Conservation (phyloP, 2,888 invertebrate genomes). For the Latrodectus hesperus region DNA sequence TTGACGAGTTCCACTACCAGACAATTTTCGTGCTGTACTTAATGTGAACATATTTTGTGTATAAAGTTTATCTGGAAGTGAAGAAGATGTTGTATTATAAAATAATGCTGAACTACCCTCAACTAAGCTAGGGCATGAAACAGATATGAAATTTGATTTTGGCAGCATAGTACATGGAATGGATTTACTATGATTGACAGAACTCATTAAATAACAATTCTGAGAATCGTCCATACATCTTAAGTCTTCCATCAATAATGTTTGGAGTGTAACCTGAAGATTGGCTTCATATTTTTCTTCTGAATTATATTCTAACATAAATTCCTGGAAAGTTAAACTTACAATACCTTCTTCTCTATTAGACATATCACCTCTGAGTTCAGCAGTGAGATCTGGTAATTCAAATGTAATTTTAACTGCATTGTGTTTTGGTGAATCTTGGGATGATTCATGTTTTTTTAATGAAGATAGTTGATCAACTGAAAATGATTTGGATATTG, state of each 20-base stretch:
- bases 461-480: slow-evolving; percentile 20
- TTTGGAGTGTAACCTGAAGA: slow-evolving; percentile 86
- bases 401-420: slow-evolving; percentile 48
- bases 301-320: slow-evolving; percentile 83
- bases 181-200: slow-evolving; percentile 33
- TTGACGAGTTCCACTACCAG: slow-evolving; percentile 8
- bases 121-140: slow-evolving; percentile 86
- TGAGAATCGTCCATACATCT: slow-evolving; percentile 81
- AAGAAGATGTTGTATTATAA: slow-evolving; percentile 73
- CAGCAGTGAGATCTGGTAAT: slow-evolving; percentile 71
- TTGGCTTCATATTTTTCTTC: slow-evolving; percentile 82
- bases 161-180: neutral
- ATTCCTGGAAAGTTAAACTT: slow-evolving; percentile 88
- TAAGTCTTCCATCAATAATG: slow-evolving; percentile 92
- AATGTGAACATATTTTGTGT: slow-evolving; percentile 76
- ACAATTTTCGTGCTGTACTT: slow-evolving; percentile 24
- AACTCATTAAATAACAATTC: slow-evolving; percentile 87
- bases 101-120: slow-evolving; percentile 73
- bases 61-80: slow-evolving; percentile 80
- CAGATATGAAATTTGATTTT: slow-evolving; percentile 80
- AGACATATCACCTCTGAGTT: slow-evolving; percentile 74
- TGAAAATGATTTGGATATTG: slow-evolving; percentile 10
- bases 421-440: slow-evolving; percentile 8
- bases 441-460: slow-evolving; percentile 4
- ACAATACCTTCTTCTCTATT: slow-evolving; percentile 79